These are phyloP conservation scores for Caenorhabditis macrosperma DNA, from an alignment of 2,888 invertebrate species.

Conservation along the genomic window DNA sequence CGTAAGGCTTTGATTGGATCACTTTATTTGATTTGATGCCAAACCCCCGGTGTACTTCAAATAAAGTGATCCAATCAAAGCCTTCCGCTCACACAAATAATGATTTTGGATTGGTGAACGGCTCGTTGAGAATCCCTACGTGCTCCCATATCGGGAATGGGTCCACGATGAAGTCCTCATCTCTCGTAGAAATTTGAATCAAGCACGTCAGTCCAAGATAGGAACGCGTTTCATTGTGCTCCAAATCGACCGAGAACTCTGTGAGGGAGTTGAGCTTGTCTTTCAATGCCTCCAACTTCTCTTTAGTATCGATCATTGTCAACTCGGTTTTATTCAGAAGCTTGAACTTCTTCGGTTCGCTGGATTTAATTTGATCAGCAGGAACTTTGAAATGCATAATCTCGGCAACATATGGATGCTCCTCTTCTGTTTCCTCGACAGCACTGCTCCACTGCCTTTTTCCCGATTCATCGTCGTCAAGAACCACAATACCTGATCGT, in stretches of 20 bases:
- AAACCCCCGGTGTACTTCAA: too few species aligned
- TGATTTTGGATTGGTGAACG: too few species aligned
- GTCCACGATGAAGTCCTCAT: slow-evolving; percentile 91
- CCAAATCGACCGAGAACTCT: slow-evolving; percentile 91
- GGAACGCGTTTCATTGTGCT: slow-evolving; percentile 92
- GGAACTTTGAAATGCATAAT: slow-evolving; percentile 67
- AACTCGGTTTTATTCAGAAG: slow-evolving; percentile 85
- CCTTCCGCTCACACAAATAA: too few species aligned
- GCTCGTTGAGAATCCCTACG: slow-evolving; percentile 88
- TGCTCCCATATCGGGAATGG: slow-evolving; percentile 89
- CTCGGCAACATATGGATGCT: slow-evolving; percentile 76
- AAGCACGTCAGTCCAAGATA: slow-evolving; percentile 96
- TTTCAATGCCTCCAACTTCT: slow-evolving; percentile 85
- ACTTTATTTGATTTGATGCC: too few species aligned
- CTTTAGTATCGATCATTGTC: slow-evolving; percentile 85
- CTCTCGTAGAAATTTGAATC: slow-evolving; percentile 90
- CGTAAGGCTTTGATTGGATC: too few species aligned
- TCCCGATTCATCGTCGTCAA: slow-evolving; percentile 56
- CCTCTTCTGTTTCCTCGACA: slow-evolving; percentile 54
- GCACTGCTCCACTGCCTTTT: slow-evolving; percentile 41
- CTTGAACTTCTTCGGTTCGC: slow-evolving; percentile 80
- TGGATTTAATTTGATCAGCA: slow-evolving; percentile 58
- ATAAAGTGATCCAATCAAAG: too few species aligned
- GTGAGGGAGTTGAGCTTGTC: slow-evolving; percentile 85
- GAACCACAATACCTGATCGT: slow-evolving; percentile 18